Evolutionary conservation across 1,140 invertebrate genomes (phyloP).

Genomic region (Metaphire vulgaris): DNA sequence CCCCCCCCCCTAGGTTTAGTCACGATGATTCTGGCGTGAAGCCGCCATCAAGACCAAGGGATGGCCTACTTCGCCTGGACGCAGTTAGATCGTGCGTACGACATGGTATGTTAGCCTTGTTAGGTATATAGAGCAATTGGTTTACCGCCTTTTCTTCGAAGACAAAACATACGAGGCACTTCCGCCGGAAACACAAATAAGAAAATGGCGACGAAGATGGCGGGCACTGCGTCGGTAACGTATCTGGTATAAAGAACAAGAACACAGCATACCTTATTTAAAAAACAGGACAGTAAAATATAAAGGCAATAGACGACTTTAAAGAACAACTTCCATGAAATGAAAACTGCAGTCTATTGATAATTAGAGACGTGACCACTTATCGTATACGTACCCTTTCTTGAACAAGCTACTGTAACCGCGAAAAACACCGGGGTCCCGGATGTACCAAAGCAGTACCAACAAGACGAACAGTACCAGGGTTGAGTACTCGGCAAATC

Average conservation of each 20-base stretch:
- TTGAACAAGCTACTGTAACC: slow-evolving; percentile 56
- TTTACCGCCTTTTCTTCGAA: background rate
- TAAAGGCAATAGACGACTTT: slow-evolving; percentile 11
- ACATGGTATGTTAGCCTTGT: too few relatives aligned
- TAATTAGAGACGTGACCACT: too few relatives aligned
- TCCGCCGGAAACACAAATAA: slow-evolving; percentile 68
- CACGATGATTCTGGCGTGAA: too few relatives aligned
- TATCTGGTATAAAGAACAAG: slow-evolving; percentile 36
- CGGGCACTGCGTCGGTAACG: slow-evolving; percentile 67
- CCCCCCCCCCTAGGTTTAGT: too few relatives aligned
- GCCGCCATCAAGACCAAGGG: too few relatives aligned
- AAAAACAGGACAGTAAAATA: background rate
- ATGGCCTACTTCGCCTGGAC: too few relatives aligned
- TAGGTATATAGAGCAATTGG: too few relatives aligned
- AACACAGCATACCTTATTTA: background rate
- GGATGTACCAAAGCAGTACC: slow-evolving; percentile 76
- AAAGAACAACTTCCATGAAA: too few relatives aligned
- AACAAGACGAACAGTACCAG: slow-evolving; percentile 67
- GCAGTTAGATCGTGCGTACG: too few relatives aligned
- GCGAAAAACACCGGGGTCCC: slow-evolving; percentile 69
- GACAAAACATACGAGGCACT: slow-evolving; percentile 3
- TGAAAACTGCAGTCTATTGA: too few relatives aligned
- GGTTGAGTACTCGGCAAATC: slow-evolving; percentile 49
- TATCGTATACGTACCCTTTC: background rate
- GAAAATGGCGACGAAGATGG: slow-evolving; percentile 69